These are phyloP conservation scores for Aphis gossypii DNA, from an alignment of 1,140 invertebrate genomes.

Conservation along the genomic window DNA sequence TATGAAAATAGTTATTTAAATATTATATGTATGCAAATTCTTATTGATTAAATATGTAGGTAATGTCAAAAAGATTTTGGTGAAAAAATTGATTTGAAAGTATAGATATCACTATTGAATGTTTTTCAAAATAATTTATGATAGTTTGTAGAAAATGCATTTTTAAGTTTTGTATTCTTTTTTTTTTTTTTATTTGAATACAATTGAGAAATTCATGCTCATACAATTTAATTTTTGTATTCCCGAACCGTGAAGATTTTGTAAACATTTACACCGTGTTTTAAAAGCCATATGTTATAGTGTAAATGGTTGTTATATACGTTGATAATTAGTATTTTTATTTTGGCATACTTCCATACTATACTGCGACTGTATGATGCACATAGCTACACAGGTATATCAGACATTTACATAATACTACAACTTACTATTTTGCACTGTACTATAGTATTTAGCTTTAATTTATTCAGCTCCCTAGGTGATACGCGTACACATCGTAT, in stretches of 20 bases:
- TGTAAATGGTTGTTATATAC: neutral
- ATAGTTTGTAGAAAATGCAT: neutral
- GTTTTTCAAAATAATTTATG: neutral
- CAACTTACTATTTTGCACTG: slow-evolving; percentile 12
- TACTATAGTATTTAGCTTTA: neutral
- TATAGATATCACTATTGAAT: neutral
- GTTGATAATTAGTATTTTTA: slow-evolving; percentile 35
- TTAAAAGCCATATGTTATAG: slow-evolving; percentile 1
- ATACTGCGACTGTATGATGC: neutral
- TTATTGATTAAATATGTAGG: too few relatives aligned
- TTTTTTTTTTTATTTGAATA: neutral
- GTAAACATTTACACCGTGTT: neutral
- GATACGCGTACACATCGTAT: neutral
- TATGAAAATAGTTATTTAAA: too few relatives aligned
- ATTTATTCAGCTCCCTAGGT: slow-evolving; percentile 24
- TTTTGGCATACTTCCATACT: slow-evolving; percentile 25
- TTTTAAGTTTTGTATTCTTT: neutral
- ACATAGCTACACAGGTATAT: neutral
- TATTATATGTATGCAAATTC: too few relatives aligned
- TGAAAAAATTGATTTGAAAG: too few relatives aligned
- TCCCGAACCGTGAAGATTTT: neutral
- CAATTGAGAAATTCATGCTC: neutral
- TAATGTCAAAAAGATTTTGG: too few relatives aligned
- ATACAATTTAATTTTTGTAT: neutral
- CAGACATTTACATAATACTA: slow-evolving; percentile 22